These are phyloP conservation scores for Drosophila tripunctata DNA, from an alignment of 2,888 invertebrate species.

Conservation along the genomic window DNA sequence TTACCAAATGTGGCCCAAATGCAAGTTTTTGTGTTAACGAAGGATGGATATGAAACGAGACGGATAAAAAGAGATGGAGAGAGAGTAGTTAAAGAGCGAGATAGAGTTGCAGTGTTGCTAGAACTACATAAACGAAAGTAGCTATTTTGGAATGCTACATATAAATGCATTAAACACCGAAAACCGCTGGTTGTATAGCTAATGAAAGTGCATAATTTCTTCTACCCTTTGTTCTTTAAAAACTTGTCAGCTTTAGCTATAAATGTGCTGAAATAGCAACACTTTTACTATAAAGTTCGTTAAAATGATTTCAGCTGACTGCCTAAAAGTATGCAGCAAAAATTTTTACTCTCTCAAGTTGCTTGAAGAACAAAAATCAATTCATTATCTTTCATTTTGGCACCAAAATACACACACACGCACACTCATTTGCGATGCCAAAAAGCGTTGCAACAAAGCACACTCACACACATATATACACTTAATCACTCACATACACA, in stretches of 20 bases:
- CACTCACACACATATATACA: background rate
- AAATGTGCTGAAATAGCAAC: too few relatives aligned
- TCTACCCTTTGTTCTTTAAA: too few relatives aligned
- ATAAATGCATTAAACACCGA: too few relatives aligned
- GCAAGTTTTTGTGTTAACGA: constrained; percentile 5
- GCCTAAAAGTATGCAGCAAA: constrained; percentile 39
- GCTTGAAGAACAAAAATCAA: constrained; percentile 60
- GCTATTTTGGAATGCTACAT: too few relatives aligned
- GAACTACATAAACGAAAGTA: too few relatives aligned
- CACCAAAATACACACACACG: constrained; percentile 32
- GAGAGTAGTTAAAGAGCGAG: constrained; percentile 9
- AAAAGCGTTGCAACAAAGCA: constrained; percentile 32
- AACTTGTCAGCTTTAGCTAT: too few relatives aligned
- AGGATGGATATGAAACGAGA: background rate
- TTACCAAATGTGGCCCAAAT: constrained; percentile 26
- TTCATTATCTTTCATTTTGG: constrained; percentile 77
- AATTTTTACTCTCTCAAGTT: constrained; percentile 18
- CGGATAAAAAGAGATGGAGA: background rate
- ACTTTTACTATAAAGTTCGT: too few relatives aligned
- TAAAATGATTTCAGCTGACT: constrained; percentile 37
- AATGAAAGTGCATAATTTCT: too few relatives aligned
- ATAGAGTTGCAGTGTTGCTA: constrained; percentile 7
- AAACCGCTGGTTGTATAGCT: too few relatives aligned
- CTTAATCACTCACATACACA: constrained; percentile 12
- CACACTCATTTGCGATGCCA: constrained; percentile 31